Evolutionary conservation across 2,113 vertebrate genomes (phyloP).

Genomic region (Lathamus discolor): DNA sequence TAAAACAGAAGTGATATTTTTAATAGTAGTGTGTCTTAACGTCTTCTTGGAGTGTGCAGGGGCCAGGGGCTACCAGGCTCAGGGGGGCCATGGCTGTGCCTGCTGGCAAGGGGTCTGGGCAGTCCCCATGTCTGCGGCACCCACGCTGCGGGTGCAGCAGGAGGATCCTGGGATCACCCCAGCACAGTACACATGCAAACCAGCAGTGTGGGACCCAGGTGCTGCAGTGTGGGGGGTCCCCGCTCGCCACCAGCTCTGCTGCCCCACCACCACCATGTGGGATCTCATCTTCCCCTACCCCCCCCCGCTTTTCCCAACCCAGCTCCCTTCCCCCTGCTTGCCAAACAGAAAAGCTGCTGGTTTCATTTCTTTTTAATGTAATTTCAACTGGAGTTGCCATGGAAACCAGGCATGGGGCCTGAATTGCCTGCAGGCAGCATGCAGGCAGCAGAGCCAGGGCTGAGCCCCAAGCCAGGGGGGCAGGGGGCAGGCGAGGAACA

Average conservation of each 20-base stretch:
- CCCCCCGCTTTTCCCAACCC: background rate
- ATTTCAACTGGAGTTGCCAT: constrained; percentile 57
- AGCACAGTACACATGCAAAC: background rate
- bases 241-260: background rate
- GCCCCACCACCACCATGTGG: too few species aligned
- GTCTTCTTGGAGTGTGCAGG: background rate
- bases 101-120: background rate
- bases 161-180: background rate
- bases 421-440: background rate
- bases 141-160: background rate
- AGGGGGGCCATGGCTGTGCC: background rate
- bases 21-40: constrained; percentile 24
- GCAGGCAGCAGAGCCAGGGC: background rate
- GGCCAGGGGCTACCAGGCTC: rapidly evolving
- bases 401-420: constrained; percentile 35
- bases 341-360: constrained; percentile 46
- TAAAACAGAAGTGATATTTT: constrained; percentile 74
- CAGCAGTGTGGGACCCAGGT: background rate
- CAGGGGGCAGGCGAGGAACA: background rate
- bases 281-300: background rate
- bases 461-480: background rate
- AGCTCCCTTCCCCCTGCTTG: constrained; percentile 7
- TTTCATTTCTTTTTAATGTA: constrained; percentile 66
- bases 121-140: background rate
- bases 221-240: background rate